A percentile compares a stretch with the other conserved stretches of the same genome.
Evolutionary conservation across 2,888 invertebrate genomes (phyloP).

Genomic region (Drosophila pullipes): DNA sequence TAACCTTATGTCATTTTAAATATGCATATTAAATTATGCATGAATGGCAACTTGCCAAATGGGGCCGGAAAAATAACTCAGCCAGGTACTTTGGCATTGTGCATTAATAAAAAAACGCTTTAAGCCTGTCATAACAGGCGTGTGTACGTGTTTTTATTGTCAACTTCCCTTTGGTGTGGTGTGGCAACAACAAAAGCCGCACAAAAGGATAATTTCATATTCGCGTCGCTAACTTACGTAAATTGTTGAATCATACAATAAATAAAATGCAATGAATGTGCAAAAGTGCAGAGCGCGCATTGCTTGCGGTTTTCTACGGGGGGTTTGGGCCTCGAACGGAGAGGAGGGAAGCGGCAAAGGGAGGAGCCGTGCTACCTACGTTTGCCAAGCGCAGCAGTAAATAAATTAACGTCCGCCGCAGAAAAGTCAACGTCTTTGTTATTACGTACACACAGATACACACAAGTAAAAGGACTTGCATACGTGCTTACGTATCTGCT

Average conservation of each 20-base stretch:
- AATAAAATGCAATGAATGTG: constrained; percentile 73
- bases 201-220: constrained; percentile 70
- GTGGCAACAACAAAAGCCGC: constrained; percentile 4
- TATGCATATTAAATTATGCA: constrained; percentile 38
- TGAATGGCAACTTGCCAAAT: constrained; percentile 46
- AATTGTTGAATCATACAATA: constrained; percentile 74
- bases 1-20: constrained; percentile 33
- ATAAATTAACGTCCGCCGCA: constrained; percentile 70
- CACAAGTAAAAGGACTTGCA: neutral
- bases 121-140: constrained; percentile 50
- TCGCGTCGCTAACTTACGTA: constrained; percentile 71
- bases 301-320: constrained; percentile 46
- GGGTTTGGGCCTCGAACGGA: neutral
- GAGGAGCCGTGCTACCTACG: constrained; percentile 12
- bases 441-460: constrained; percentile 29
- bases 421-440: constrained; percentile 64
- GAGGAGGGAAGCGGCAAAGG: neutral
- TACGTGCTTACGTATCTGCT: constrained; percentile 46
- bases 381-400: constrained; percentile 64
- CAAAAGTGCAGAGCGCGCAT: constrained; percentile 64
- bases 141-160: constrained; percentile 63
- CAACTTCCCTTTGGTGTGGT: constrained; percentile 46
- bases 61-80: constrained; percentile 46
- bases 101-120: constrained; percentile 39
- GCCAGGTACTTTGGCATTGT: constrained; percentile 58